A percentile compares a stretch with the other conserved stretches of the same genome.
phyloP scores from a whole-genome alignment of 64 coral and sea anemone species.

The Astreopora myriophthalma region DNA sequence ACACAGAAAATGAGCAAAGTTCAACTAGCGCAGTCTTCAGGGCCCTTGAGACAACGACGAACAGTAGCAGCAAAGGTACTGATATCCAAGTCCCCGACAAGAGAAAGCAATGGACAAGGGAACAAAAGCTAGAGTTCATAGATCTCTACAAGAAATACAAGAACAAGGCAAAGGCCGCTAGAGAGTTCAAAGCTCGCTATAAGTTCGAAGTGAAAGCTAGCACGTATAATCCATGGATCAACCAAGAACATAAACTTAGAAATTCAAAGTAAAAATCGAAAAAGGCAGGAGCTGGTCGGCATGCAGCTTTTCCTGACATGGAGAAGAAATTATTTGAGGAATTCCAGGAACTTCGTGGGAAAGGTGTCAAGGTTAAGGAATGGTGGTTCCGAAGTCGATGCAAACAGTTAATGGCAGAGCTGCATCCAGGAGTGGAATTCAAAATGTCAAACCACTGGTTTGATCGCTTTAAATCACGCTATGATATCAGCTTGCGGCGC shows the following conservation, averaged over 20 bases:
- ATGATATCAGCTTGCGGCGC: constrained; percentile 15
- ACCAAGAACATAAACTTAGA: constrained; percentile 17
- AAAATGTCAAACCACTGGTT: constrained; percentile 31
- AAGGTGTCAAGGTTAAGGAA: constrained; percentile 35
- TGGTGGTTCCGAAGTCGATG: constrained; percentile 29
- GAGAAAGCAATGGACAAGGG: too few relatives aligned
- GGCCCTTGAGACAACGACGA: too few relatives aligned
- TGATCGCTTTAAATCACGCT: neutral
- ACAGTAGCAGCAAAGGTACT: too few relatives aligned
- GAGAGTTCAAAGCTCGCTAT: constrained; percentile 7
- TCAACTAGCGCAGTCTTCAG: constrained; percentile 7
- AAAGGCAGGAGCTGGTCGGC: neutral
- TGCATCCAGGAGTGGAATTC: constrained; percentile 10
- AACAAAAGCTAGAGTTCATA: constrained; percentile 4
- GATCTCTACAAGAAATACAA: constrained; percentile 2
- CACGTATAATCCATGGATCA: constrained; percentile 15
- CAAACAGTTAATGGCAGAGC: constrained; percentile 30
- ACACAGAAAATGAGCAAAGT: constrained; percentile 16
- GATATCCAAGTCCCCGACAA: too few relatives aligned
- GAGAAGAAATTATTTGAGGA: neutral
- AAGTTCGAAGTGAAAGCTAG: constrained; percentile 2
- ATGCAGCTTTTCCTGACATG: neutral
- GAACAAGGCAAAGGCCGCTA: neutral
- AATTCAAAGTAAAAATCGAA: constrained; percentile 8
- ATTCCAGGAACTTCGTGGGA: neutral